phyloP scores from a whole-genome alignment of 2,113 vertebrate genomes.

The Argyrosomus japonicus region DNA sequence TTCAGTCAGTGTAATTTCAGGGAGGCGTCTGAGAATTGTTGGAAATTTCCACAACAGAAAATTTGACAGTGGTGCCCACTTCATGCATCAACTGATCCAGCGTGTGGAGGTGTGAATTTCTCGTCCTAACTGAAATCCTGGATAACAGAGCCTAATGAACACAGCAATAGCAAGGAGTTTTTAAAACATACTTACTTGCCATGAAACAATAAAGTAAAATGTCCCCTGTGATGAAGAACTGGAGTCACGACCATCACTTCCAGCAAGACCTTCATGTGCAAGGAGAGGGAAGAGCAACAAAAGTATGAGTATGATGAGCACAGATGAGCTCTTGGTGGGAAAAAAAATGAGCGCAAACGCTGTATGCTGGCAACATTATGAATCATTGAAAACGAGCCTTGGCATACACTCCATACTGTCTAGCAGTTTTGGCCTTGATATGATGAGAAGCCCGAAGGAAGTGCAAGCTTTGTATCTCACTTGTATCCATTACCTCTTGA shows the following conservation, averaged over 20 bases:
- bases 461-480: conserved; percentile 33
- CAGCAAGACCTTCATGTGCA: not conserved
- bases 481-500: conserved; percentile 55
- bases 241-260: not conserved
- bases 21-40: not conserved
- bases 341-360: conserved; percentile 51
- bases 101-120: conserved; percentile 3
- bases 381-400: conserved; percentile 58
- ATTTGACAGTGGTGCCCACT: not conserved
- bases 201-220: not conserved
- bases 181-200: not conserved
- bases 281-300: not conserved
- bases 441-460: conserved; percentile 44
- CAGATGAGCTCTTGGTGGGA: not conserved
- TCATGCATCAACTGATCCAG: not conserved
- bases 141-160: not conserved
- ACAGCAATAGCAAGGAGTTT: not conserved
- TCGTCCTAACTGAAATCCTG: not conserved
- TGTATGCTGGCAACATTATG: conserved; percentile 37
- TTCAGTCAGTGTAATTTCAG: not conserved
- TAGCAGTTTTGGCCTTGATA: conserved; percentile 57
- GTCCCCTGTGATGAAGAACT: not conserved
- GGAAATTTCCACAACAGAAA: not conserved
- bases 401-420: conserved; percentile 38
- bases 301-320: conserved; percentile 2